Conservation (phyloP, 2,797 vertebrate species). For the Phoeniculus purpureus region DNA sequence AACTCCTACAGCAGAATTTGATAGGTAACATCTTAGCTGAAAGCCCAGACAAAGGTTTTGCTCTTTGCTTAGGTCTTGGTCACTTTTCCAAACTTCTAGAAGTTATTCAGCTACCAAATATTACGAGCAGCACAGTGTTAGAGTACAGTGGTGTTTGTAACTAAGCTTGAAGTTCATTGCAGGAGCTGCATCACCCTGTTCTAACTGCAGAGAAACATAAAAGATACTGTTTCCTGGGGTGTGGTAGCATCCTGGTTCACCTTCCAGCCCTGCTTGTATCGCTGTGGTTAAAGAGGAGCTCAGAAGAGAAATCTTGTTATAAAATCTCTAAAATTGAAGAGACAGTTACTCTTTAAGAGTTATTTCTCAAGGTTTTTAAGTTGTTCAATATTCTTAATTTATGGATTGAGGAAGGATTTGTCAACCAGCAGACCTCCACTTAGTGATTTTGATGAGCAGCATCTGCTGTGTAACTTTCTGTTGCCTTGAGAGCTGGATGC, state of each 20-base stretch:
- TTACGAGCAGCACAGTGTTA: not conserved
- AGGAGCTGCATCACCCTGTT: not conserved
- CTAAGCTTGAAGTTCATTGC: not conserved
- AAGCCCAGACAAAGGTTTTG: not conserved
- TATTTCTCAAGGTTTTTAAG: not conserved
- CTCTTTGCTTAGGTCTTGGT: not conserved
- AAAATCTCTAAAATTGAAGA: not conserved
- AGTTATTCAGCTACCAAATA: not conserved
- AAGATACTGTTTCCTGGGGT: not conserved
- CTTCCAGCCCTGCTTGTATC: not conserved
- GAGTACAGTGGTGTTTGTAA: not conserved
- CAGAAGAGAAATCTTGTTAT: not conserved
- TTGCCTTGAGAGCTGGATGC: not conserved
- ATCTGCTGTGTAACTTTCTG: not conserved
- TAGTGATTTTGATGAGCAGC: not conserved
- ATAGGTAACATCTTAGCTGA: not conserved
- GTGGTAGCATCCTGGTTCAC: not conserved
- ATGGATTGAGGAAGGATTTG: not conserved
- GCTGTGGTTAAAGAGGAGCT: not conserved
- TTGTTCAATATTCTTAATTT: not conserved
- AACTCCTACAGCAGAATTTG: not conserved
- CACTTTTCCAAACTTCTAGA: not conserved
- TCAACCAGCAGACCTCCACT: not conserved
- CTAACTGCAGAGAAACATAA: not conserved
- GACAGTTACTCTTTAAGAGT: not conserved